These are phyloP conservation scores for Tetranychus truncatus DNA, from an alignment of 2,888 invertebrate genomes.

Conservation along the genomic window DNA sequence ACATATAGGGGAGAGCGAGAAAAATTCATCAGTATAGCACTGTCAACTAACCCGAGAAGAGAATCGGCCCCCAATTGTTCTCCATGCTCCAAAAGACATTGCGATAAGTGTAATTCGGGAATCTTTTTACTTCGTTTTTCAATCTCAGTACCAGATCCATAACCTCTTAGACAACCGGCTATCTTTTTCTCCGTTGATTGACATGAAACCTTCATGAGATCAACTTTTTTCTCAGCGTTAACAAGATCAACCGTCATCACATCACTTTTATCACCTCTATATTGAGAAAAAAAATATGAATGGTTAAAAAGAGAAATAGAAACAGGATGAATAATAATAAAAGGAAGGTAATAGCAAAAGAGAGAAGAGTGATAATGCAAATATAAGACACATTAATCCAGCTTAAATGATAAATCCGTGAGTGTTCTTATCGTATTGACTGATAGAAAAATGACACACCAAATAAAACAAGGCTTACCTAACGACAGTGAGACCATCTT, in stretches of 20 bases:
- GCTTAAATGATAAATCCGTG: too few relatives aligned
- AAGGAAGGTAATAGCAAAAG: background rate
- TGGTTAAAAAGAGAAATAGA: background rate
- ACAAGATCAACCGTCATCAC: constrained; percentile 62
- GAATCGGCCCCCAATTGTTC: constrained; percentile 42
- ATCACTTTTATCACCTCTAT: constrained; percentile 64
- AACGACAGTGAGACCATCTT: background rate
- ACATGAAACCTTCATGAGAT: constrained; percentile 51
- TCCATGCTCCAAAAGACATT: constrained; percentile 51
- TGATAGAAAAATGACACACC: background rate
- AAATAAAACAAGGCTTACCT: constrained; percentile 5
- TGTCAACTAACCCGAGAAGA: constrained; percentile 40
- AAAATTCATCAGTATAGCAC: constrained; percentile 2
- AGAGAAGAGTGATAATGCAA: background rate
- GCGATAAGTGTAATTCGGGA: constrained; percentile 59
- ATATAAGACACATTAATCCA: background rate
- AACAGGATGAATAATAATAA: background rate
- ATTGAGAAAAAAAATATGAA: background rate
- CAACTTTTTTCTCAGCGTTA: constrained; percentile 60
- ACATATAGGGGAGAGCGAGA: background rate
- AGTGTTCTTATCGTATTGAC: too few relatives aligned
- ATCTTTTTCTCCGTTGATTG: constrained; percentile 37
- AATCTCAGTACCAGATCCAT: constrained; percentile 40
- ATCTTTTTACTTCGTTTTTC: constrained; percentile 52
- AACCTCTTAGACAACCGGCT: constrained; percentile 33